Evolutionary conservation across 2,888 invertebrate genomes (phyloP), one percentile per base, ranked within the genome.

Genomic region (Macrophya annulata): DNA sequence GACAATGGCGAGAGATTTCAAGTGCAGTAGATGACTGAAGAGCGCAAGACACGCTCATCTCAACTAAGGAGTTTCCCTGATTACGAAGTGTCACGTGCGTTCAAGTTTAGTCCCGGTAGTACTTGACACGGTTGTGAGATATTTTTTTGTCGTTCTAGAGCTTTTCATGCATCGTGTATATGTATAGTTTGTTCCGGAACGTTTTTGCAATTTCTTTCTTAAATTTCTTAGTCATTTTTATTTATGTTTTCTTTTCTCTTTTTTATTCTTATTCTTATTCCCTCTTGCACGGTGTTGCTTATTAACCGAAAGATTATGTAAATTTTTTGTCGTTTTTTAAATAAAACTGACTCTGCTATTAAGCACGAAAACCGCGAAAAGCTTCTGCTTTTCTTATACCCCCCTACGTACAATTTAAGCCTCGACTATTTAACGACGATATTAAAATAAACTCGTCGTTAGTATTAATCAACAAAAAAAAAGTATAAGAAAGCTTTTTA

Each of bases 41-140:
- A 37, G 15, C 17, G 68, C 37, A 37, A 25, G 68, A 68, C 25
- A 25, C 37, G 8, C 68, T 9, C 48, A 4, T 15, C 48, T 37
- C 25, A 17, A 74, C 21, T 8, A 74, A 45, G 72, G n/a, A 45
- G 72, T 74, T 74, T 37, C 21, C 72, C 40, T 74, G 72, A 74
- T 74, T 74, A 74, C 72, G 72, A 21, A 45, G 43, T 74, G 72
- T 74, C 72, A 74, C 72, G 72, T 31, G 72, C 72, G 72, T 74
- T 74, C 9, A 74, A 45, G 72, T 25, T 45, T 45, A 68, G n/a
- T n/a, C 25, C 37, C 25, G 31, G 62, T 37, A 31, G 6, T 15
- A 68, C 68, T 68, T 68, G 68, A 68, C 68, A 68, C 68, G 37
- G 37, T 68, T 68, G 15, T 68, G 37, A 68, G 31, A 37, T 68